A percentile compares a stretch with the other conserved stretches of the same genome.
phyloP scores from a whole-genome alignment of 2,888 invertebrate genomes.

The Mermis nigrescens region DNA sequence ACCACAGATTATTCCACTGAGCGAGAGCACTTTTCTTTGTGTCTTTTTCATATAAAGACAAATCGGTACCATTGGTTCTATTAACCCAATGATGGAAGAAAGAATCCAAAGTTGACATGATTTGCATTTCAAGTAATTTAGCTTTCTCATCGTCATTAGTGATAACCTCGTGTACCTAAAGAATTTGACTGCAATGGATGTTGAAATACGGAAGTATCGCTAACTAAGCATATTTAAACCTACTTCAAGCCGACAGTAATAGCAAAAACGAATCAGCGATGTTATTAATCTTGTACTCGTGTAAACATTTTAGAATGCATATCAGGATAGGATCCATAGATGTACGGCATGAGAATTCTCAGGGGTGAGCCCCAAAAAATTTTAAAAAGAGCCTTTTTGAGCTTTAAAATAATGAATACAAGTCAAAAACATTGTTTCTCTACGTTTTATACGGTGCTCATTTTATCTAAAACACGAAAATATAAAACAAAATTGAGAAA shows the following conservation, averaged over 20 bases:
- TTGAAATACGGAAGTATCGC: too few relatives aligned
- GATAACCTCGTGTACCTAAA: slow-evolving; percentile 1
- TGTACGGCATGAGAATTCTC: too few relatives aligned
- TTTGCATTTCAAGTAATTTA: not conserved
- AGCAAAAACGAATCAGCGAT: not conserved
- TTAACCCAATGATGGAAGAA: not conserved
- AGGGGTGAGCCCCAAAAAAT: too few relatives aligned
- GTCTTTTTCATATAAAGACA: not conserved
- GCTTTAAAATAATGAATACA: too few relatives aligned
- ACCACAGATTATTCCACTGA: not conserved
- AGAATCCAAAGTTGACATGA: slow-evolving; percentile 1
- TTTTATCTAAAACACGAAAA: too few relatives aligned
- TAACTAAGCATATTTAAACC: too few relatives aligned
- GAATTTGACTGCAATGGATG: too few relatives aligned
- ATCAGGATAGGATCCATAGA: not conserved
- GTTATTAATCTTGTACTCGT: not conserved
- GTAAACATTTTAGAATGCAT: not conserved
- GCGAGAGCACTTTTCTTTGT: not conserved
- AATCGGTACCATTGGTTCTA: not conserved
- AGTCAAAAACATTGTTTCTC: too few relatives aligned
- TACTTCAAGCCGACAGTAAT: too few relatives aligned
- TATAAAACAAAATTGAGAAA: too few relatives aligned
- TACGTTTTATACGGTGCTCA: too few relatives aligned
- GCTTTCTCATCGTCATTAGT: slow-evolving; percentile 1
- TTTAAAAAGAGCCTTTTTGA: too few relatives aligned